A percentile compares a stretch with the other conserved stretches of the same genome.
phyloP scores from a whole-genome alignment of 2,888 invertebrate species.

The Ichneumon xanthorius region DNA sequence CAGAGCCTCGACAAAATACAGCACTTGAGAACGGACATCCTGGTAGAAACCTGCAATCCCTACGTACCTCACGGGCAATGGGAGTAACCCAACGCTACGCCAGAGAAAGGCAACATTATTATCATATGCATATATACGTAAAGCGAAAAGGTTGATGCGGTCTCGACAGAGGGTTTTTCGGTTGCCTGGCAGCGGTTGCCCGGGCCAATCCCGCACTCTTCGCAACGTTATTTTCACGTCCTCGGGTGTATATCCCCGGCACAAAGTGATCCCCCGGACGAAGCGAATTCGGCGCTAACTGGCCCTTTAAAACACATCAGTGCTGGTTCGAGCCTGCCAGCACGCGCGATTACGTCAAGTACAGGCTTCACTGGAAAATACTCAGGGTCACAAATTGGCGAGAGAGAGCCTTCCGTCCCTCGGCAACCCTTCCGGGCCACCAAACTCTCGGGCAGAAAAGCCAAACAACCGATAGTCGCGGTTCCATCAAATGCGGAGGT shows the following conservation, averaged over 20 bases:
- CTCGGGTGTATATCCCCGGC: slow-evolving; percentile 37
- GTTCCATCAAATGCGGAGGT: slow-evolving; percentile 73
- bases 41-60: slow-evolving; percentile 62
- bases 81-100: slow-evolving; percentile 52
- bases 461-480: slow-evolving; percentile 76
- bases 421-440: slow-evolving; percentile 44
- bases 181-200: slow-evolving; percentile 57
- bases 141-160: slow-evolving; percentile 49
- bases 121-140: slow-evolving; percentile 50
- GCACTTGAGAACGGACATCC: slow-evolving; percentile 52
- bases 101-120: slow-evolving; percentile 45
- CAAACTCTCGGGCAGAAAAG: slow-evolving; percentile 49
- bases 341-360: slow-evolving; percentile 76
- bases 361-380: slow-evolving; percentile 72
- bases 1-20: slow-evolving; percentile 48
- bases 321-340: slow-evolving; percentile 19
- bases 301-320: slow-evolving; percentile 76
- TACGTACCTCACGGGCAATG: slow-evolving; percentile 60
- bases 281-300: slow-evolving; percentile 73
- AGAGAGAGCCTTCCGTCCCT: slow-evolving; percentile 43
- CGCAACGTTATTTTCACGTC: slow-evolving; percentile 47
- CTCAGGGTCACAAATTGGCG: slow-evolving; percentile 69
- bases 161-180: slow-evolving; percentile 36
- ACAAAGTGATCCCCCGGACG: slow-evolving; percentile 46
- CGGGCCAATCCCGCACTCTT: slow-evolving; percentile 8